Evolutionary conservation across 1,140 invertebrate genomes (phyloP).

Genomic region (Temnothorax curvispinosus): DNA sequence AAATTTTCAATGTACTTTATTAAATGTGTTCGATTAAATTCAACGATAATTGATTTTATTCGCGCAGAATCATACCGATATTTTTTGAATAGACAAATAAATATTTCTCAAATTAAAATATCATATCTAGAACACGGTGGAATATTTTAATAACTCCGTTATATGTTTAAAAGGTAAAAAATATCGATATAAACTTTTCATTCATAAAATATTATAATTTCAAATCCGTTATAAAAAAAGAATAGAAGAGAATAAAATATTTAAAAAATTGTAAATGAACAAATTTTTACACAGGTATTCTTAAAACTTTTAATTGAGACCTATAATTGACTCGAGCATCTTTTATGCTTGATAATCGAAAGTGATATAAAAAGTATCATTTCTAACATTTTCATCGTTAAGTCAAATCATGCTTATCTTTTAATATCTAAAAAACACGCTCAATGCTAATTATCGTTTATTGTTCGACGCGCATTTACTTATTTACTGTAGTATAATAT

Average conservation of each 20-base stretch:
- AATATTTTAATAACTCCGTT: background rate
- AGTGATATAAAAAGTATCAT: background rate
- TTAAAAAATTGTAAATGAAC: background rate
- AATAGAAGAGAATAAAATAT: background rate
- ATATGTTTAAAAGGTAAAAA: background rate
- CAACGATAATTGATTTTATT: background rate
- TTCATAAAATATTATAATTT: background rate
- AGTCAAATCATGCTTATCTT: background rate
- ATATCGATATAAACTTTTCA: background rate
- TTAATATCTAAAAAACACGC: background rate
- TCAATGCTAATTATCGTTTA: background rate
- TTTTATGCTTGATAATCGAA: background rate
- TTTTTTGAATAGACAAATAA: background rate
- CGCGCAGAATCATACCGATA: background rate
- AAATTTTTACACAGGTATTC: background rate
- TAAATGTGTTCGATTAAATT: slow-evolving; percentile 24
- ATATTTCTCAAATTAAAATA: background rate
- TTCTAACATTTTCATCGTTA: background rate
- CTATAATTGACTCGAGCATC: background rate
- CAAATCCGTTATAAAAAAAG: background rate
- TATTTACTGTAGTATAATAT: background rate
- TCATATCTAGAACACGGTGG: background rate
- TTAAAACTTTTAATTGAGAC: background rate
- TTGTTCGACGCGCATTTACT: background rate
- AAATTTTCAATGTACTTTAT: slow-evolving; percentile 1